Evolutionary conservation across 2,113 vertebrate genomes (phyloP), one percentile per base, ranked within the genome.

Genomic region (Cynopterus brachyotis): DNA sequence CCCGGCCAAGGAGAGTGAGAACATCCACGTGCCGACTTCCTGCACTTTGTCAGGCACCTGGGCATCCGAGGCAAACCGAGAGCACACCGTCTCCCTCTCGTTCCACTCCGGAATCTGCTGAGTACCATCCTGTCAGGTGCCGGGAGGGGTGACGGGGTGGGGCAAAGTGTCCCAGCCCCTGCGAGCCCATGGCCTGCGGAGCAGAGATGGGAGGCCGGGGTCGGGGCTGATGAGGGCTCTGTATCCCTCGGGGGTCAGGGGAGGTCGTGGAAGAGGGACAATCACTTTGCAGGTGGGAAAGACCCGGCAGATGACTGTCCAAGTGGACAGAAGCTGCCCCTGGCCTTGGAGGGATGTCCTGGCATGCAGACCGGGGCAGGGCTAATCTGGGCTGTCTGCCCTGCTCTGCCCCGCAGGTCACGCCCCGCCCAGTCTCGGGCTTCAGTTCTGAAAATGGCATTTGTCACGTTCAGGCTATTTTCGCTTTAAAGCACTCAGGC

Each of bases 381-480:
- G 67, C 66, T 86, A 32, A 60, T 50, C 69, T 42, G 60, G 80
- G 90, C 69, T 10, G 1, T 35, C 79, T 17, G 69, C 67, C 76
- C n/a, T 9, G 42, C 72, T 67, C 37, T 15, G n/a, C 9, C 1
- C 26, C 6, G 0, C 47, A n/a, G 42, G 91, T 20, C 94, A 82
- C 66, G n/a, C 81, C 94, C 83, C 45, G 57, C 42, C 40, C 35
- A 28, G 47, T 50, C 50, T 83, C 75, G 9, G 42, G 55, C 92
- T 89, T 86, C 62, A 9, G 7, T 69, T 83, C 87, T 80, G 87
- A 79, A 92, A 82, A 79, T 57, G 24, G 45, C 85, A 78, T 64
- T 78, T 10, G 19, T 37, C 22, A 9, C n/a, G 45, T 86, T 26
- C 70, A 53, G 66, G 22, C 4, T 24, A 5, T 6, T 64, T 88